These are phyloP conservation scores for Stenurella melanura DNA, from an alignment of 2,888 invertebrate species.

Conservation along the genomic window DNA sequence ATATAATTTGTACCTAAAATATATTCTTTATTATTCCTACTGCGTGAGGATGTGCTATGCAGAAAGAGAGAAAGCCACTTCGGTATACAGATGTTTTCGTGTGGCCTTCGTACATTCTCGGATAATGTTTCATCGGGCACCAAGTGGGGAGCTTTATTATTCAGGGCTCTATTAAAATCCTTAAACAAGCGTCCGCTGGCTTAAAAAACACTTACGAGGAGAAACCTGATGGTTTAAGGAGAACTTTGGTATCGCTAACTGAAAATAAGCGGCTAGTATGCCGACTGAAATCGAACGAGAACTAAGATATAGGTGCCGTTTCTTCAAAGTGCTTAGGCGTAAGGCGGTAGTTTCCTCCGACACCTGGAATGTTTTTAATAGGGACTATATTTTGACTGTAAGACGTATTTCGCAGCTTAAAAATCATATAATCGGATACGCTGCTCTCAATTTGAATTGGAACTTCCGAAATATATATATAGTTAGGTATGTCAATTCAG, in stretches of 20 bases:
- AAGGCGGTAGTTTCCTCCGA: too few relatives aligned
- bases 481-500: too few relatives aligned
- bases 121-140: conserved; percentile 46
- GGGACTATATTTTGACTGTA: too few relatives aligned
- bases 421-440: too few relatives aligned
- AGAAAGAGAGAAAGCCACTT: conserved; percentile 30
- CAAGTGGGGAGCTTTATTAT: conserved; percentile 58
- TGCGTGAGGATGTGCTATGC: conserved; percentile 18
- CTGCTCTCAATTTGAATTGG: too few relatives aligned
- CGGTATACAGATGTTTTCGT: conserved; percentile 40
- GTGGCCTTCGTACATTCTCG: conserved; percentile 27
- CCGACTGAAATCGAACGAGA: conserved; percentile 35
- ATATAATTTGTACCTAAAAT: neutral
- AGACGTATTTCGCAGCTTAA: too few relatives aligned
- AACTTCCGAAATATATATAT: too few relatives aligned
- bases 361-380: too few relatives aligned
- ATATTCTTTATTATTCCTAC: conserved; percentile 26
- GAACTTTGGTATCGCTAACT: conserved; percentile 38
- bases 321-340: too few relatives aligned
- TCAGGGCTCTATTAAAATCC: conserved; percentile 61
- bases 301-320: neutral
- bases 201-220: conserved; percentile 52
- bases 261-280: conserved; percentile 46
- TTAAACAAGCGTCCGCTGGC: conserved; percentile 52
- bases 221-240: conserved; percentile 40